These are phyloP conservation scores for Taeniopygia guttata DNA, from an alignment of 2,797 vertebrate genomes.

Conservation along the genomic window DNA sequence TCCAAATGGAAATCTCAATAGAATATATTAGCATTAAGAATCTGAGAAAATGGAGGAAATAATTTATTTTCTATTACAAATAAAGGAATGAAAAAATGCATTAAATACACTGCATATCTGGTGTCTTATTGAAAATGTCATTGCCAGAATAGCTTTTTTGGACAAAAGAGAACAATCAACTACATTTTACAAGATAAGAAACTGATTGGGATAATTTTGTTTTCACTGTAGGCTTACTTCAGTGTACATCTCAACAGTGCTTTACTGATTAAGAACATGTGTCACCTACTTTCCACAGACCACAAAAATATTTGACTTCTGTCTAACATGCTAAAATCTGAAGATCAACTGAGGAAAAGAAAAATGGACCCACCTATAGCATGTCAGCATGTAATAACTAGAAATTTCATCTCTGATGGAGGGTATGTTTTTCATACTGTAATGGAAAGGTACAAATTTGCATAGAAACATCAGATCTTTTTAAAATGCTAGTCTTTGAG, in stretches of 20 bases:
- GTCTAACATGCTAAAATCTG: background rate
- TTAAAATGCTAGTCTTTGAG: background rate
- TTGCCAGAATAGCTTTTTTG: background rate
- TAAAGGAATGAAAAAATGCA: background rate
- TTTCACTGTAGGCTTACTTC: background rate
- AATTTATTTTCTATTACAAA: background rate
- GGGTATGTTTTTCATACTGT: background rate
- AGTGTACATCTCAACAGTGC: background rate
- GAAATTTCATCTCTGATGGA: background rate
- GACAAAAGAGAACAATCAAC: background rate
- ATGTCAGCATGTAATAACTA: background rate
- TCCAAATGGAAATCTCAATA: background rate
- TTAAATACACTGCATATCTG: background rate
- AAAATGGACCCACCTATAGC: background rate
- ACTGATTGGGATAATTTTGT: background rate
- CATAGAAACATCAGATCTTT: background rate
- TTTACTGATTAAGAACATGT: background rate
- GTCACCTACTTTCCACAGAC: background rate
- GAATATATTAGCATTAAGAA: background rate
- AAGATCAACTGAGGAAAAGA: background rate
- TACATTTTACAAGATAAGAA: background rate
- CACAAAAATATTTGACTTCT: background rate
- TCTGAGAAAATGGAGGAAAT: background rate
- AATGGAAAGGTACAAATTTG: background rate
- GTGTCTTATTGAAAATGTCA: background rate